Evolutionary conservation across 2,888 invertebrate species (phyloP).

Genomic region (Apodemia mormo): DNA sequence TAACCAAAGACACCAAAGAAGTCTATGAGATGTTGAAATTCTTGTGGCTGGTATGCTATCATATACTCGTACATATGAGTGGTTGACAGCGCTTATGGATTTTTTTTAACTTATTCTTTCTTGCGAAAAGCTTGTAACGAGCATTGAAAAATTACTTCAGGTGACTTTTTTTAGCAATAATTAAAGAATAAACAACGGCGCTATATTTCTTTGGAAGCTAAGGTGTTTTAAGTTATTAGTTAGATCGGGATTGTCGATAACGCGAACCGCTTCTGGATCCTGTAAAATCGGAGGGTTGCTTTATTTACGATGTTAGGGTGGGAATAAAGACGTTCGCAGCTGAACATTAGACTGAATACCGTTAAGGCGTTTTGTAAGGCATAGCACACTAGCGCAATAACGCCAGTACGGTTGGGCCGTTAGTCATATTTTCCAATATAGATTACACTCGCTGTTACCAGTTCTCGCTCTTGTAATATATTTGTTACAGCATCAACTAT

Average conservation of each 20-base stretch:
- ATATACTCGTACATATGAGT: too few species aligned
- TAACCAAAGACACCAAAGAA: too few species aligned
- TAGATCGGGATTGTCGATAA: neutral
- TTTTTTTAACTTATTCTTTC: too few species aligned
- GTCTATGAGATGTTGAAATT: too few species aligned
- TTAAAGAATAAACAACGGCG: neutral
- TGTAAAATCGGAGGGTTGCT: conserved; percentile 4
- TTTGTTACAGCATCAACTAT: too few species aligned
- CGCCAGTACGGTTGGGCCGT: neutral
- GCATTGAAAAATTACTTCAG: too few species aligned
- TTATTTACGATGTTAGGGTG: conserved; percentile 1
- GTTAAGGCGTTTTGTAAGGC: neutral
- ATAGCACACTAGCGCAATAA: neutral
- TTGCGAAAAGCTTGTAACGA: too few species aligned
- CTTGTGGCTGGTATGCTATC: too few species aligned
- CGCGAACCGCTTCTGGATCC: conserved; percentile 2
- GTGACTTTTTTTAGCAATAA: neutral
- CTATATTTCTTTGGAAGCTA: neutral
- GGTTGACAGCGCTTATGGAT: too few species aligned
- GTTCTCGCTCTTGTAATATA: too few species aligned
- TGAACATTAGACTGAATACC: neutral
- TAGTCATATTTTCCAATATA: neutral
- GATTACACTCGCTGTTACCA: too few species aligned
- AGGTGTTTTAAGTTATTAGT: neutral
- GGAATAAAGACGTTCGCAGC: neutral